phyloP scores from a whole-genome alignment of 2,113 vertebrate genomes.

The Todiramphus chloris region DNA sequence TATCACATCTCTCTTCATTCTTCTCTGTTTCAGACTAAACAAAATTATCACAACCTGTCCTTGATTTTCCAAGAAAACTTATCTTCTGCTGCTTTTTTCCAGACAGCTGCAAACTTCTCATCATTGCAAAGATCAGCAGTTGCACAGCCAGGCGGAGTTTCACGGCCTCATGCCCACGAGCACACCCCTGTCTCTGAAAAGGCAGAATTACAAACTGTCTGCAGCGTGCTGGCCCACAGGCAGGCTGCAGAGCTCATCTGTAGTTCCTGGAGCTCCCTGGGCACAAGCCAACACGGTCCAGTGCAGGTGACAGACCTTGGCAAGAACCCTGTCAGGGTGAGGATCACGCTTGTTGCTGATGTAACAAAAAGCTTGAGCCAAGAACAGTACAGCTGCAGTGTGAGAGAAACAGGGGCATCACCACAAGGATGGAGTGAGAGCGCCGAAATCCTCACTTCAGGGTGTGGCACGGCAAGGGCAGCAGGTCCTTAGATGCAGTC shows the following conservation, averaged over 20 bases:
- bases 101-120: not conserved
- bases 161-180: accelerated
- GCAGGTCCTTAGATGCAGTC: not conserved
- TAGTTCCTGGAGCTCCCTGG: not conserved
- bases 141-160: accelerated
- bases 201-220: not conserved
- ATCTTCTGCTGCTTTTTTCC: not conserved
- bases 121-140: accelerated
- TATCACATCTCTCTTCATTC: not conserved
- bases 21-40: conserved; percentile 5
- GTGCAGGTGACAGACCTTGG: not conserved
- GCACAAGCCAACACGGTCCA: not conserved
- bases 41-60: not conserved
- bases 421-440: not conserved
- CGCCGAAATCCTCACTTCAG: not conserved
- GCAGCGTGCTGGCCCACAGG: not conserved
- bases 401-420: not conserved
- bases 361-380: not conserved
- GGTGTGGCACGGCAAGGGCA: not conserved
- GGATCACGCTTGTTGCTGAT: not conserved
- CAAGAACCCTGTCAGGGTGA: not conserved
- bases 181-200: accelerated
- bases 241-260: not conserved
- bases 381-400: accelerated
- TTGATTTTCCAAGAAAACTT: not conserved